A percentile compares a stretch with the other conserved stretches of the same genome.
phyloP scores from a whole-genome alignment of 2,113 vertebrate genomes.

The Proteles cristata region DNA sequence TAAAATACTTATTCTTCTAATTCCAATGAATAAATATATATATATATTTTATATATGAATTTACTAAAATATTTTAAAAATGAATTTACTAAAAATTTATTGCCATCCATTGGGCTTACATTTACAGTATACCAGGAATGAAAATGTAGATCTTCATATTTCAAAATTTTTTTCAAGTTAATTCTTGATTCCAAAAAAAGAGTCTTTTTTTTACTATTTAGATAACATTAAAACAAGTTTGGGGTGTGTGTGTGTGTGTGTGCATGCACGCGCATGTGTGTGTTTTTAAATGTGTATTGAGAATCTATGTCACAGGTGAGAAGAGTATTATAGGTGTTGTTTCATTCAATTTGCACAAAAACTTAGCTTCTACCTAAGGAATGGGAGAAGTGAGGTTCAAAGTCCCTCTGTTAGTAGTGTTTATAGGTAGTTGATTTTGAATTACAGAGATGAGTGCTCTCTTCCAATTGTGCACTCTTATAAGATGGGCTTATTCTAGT shows the following conservation, averaged over 20 bases:
- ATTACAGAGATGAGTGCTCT: neutral
- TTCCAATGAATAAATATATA: neutral
- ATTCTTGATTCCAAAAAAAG: slow-evolving; percentile 40
- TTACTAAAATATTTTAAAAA: slow-evolving; percentile 73
- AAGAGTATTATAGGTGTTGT: neutral
- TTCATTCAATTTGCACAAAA: slow-evolving; percentile 4
- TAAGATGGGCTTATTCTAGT: neutral
- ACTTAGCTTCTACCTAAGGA: neutral
- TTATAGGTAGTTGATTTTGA: neutral
- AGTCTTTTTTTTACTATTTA: slow-evolving; percentile 15
- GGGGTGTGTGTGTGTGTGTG: neutral
- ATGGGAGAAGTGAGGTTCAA: neutral
- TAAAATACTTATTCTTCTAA: slow-evolving; percentile 45
- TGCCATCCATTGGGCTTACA: slow-evolving; percentile 26
- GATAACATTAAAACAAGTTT: slow-evolving; percentile 25
- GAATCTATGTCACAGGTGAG: neutral
- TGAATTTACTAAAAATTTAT: slow-evolving; percentile 66
- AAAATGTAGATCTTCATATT: slow-evolving; percentile 56
- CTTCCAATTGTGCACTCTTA: neutral
- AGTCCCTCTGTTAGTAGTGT: neutral
- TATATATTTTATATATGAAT: slow-evolving; percentile 69
- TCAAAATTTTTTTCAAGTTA: slow-evolving; percentile 31
- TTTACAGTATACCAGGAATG: slow-evolving; percentile 53
- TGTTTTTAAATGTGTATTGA: neutral
- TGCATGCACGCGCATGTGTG: neutral